These are phyloP conservation scores for Melanargia galathea DNA, from an alignment of 2,888 invertebrate genomes.

Conservation along the genomic window DNA sequence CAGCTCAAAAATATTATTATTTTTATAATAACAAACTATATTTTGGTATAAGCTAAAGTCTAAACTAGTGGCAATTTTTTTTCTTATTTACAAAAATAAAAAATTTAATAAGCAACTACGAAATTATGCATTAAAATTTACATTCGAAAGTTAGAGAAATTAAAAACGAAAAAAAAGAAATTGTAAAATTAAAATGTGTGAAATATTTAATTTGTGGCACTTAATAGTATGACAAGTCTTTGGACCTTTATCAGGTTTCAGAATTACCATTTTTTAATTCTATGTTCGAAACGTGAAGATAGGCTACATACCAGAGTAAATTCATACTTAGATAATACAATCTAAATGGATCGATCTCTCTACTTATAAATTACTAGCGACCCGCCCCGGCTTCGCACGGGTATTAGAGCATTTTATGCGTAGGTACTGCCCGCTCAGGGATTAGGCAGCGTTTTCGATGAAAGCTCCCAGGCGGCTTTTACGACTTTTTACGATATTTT, in stretches of 20 bases:
- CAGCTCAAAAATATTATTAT: slow-evolving; percentile 27
- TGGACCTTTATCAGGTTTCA: slow-evolving; percentile 1
- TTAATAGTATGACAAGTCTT: slow-evolving; percentile 29
- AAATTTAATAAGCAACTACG: slow-evolving; percentile 28
- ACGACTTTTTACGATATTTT: too few relatives aligned
- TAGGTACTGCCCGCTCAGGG: too few relatives aligned
- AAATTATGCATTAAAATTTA: slow-evolving; percentile 10
- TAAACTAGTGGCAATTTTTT: slow-evolving; percentile 71
- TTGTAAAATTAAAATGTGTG: not conserved
- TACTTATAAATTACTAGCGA: not conserved
- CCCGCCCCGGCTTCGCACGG: too few relatives aligned
- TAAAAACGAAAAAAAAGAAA: slow-evolving; percentile 6
- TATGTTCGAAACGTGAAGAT: not conserved
- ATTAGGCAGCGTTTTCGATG: too few relatives aligned
- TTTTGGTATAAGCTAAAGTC: slow-evolving; percentile 79
- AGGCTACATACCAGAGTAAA: too few relatives aligned
- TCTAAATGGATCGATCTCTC: not conserved
- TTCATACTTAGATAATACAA: not conserved
- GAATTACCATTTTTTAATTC: not conserved
- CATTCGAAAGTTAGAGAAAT: slow-evolving; percentile 24
- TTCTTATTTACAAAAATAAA: slow-evolving; percentile 47
- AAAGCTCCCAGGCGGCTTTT: too few relatives aligned
- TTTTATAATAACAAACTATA: slow-evolving; percentile 54
- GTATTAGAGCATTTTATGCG: too few relatives aligned
- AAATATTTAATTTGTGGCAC: slow-evolving; percentile 32